These are phyloP conservation scores for Cheracebus regulus DNA, from an alignment of 2,797 vertebrate species.

Conservation along the genomic window DNA sequence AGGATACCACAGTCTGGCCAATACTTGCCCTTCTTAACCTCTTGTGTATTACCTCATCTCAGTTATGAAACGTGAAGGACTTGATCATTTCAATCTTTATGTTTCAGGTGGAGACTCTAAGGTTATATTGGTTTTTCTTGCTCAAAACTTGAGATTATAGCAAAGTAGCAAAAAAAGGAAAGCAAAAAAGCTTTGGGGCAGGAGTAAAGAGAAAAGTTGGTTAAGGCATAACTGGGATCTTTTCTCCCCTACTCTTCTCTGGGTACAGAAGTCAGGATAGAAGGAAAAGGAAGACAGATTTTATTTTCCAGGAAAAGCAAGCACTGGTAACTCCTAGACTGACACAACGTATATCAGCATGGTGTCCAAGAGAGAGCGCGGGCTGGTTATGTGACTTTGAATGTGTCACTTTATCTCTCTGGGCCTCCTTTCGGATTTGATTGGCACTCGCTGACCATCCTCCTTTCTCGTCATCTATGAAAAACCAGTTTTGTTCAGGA, in stretches of 20 bases:
- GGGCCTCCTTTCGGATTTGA: background rate
- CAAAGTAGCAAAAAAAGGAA: background rate
- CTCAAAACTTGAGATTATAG: background rate
- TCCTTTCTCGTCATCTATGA: background rate
- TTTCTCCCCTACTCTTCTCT: background rate
- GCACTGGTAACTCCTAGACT: rapidly evolving
- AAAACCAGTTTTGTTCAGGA: background rate
- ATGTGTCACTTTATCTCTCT: background rate
- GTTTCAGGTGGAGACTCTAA: background rate
- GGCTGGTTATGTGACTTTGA: background rate
- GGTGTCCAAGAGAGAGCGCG: background rate
- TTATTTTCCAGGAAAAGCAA: background rate
- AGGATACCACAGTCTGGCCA: background rate
- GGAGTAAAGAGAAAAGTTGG: background rate
- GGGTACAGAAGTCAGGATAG: background rate
- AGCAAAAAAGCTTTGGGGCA: background rate
- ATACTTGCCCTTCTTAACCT: background rate
- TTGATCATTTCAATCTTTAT: background rate
- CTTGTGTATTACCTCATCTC: background rate
- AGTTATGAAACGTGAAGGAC: background rate
- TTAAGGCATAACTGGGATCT: rapidly evolving
- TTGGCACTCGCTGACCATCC: background rate
- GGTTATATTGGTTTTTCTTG: background rate
- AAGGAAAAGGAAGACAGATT: background rate
- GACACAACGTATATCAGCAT: background rate